These are phyloP conservation scores for Apis florea DNA, from an alignment of 1,140 invertebrate genomes.

Conservation along the genomic window DNA sequence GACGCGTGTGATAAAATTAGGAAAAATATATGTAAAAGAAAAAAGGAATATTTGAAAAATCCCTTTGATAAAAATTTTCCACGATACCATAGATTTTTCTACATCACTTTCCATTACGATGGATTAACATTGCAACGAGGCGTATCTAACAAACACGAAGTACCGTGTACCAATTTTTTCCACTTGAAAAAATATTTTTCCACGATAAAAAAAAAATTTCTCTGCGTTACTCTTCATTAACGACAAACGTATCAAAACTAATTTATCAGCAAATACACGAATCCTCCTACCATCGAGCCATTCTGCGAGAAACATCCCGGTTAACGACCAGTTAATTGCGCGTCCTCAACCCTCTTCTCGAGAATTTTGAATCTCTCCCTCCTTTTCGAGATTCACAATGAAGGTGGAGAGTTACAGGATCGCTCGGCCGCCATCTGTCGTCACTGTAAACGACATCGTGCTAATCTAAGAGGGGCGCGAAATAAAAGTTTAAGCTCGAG, in stretches of 20 bases:
- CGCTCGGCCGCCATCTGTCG: conserved; percentile 49
- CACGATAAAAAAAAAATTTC: background rate
- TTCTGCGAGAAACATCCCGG: background rate
- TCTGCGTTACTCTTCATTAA: background rate
- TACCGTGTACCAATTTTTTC: background rate
- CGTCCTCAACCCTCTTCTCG: conserved; percentile 13
- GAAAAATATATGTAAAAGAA: too few species aligned
- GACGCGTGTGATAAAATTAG: too few species aligned
- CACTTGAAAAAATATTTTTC: background rate
- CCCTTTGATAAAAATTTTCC: too few species aligned
- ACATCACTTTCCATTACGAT: too few species aligned
- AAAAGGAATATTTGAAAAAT: too few species aligned
- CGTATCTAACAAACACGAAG: too few species aligned
- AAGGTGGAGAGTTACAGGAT: conserved; percentile 28
- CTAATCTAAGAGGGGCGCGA: conserved; percentile 13
- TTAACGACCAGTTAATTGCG: conserved; percentile 32
- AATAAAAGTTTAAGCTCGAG: conserved; percentile 40
- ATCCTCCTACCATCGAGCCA: background rate
- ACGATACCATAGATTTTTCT: too few species aligned
- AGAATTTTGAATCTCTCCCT: conserved; percentile 37
- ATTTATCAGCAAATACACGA: background rate
- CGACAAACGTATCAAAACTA: background rate
- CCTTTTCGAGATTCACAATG: conserved; percentile 41
- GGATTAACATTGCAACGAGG: too few species aligned
- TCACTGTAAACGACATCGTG: conserved; percentile 23